These are phyloP conservation scores for Cyphomyrus plagiostoma DNA, from an alignment of 2,113 vertebrate species.

Conservation along the genomic window DNA sequence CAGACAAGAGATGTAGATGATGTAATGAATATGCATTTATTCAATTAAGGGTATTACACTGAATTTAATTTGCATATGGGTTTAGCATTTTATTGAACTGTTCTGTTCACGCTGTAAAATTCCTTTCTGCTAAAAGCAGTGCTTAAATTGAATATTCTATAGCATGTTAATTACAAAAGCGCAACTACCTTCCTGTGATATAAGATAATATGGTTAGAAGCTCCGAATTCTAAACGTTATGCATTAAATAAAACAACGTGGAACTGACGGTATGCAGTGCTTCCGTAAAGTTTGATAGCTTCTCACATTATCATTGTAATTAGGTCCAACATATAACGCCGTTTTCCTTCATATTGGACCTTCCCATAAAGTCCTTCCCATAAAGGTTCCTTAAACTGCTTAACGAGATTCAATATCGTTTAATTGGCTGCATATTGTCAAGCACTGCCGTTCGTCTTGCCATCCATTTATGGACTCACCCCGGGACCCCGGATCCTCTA, in stretches of 20 bases:
- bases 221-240: not conserved
- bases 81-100: conserved; percentile 19
- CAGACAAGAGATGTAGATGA: conserved; percentile 21
- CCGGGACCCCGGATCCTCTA: not conserved
- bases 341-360: not conserved
- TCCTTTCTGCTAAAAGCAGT: not conserved
- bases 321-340: not conserved
- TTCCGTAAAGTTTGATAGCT: not conserved
- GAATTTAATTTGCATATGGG: conserved; percentile 34
- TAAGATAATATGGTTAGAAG: not conserved
- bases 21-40: conserved; percentile 42
- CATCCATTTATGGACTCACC: not conserved
- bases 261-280: not conserved
- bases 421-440: not conserved
- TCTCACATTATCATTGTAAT: not conserved
- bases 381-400: not conserved
- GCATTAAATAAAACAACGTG: not conserved
- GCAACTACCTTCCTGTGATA: not conserved
- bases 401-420: not conserved
- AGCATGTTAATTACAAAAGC: not conserved
- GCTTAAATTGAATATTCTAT: not conserved
- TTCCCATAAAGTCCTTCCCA: not conserved
- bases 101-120: conserved; percentile 15
- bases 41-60: conserved; percentile 38
- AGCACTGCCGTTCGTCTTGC: not conserved